These are phyloP conservation scores for Meloidogyne floridensis DNA, from an alignment of 1,140 invertebrate genomes.

Conservation along the genomic window DNA sequence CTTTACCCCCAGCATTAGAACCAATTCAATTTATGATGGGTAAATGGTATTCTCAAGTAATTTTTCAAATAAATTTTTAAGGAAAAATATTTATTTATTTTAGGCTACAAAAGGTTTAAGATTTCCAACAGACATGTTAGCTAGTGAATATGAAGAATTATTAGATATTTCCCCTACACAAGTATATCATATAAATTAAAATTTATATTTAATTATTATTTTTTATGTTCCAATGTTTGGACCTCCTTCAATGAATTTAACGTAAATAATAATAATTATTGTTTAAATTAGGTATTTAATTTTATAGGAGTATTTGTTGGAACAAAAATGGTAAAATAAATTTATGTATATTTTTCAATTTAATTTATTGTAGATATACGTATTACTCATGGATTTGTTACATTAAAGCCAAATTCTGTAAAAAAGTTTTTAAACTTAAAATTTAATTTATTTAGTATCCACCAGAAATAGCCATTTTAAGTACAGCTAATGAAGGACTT, in stretches of 20 bases:
- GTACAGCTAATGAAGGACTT: conserved; percentile 62
- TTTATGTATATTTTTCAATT: not conserved
- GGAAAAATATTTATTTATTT: not conserved
- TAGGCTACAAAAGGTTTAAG: conserved; percentile 58
- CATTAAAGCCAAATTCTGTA: conserved; percentile 60
- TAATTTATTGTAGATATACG: conserved; percentile 48
- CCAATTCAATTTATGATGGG: conserved; percentile 65
- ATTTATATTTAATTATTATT: not conserved
- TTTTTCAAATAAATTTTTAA: not conserved
- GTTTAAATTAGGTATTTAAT: not conserved
- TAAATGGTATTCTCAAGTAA: conserved; percentile 61
- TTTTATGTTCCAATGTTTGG: conserved; percentile 64
- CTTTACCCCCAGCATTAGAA: conserved; percentile 61
- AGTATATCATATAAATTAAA: not conserved
- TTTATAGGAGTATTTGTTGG: conserved; percentile 30
- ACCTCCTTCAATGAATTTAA: conserved; percentile 63
- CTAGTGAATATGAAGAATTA: conserved; percentile 61
- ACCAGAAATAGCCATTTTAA: conserved; percentile 63
- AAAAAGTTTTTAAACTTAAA: not conserved
- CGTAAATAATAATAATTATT: conserved; percentile 34
- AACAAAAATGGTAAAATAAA: conserved; percentile 21
- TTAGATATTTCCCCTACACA: conserved; percentile 63
- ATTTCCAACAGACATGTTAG: conserved; percentile 62
- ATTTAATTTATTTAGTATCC: conserved; percentile 34
- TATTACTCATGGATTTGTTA: conserved; percentile 61